A percentile compares a stretch with the other conserved stretches of the same genome.
These are phyloP conservation scores for Ceratosolen solmsi DNA, from an alignment of 1,140 invertebrate species.

Conservation along the genomic window DNA sequence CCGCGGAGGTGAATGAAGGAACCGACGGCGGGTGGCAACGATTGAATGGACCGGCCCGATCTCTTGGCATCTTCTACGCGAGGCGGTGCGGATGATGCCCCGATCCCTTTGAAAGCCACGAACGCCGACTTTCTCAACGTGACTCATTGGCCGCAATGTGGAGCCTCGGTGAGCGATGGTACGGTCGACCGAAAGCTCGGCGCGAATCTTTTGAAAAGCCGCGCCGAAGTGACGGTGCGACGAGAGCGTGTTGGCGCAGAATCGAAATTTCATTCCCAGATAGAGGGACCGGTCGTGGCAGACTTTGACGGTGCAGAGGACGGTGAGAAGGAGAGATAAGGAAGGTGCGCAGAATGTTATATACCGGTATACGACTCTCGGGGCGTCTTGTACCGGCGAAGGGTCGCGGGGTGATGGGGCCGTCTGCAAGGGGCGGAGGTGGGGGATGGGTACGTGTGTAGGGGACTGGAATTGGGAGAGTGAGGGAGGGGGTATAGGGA, in stretches of 20 bases:
- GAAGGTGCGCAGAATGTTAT: conserved; percentile 43
- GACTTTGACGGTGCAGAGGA: neutral
- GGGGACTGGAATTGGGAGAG: neutral
- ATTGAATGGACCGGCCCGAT: neutral
- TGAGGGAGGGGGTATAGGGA: conserved; percentile 1
- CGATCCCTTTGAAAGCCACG: too few relatives aligned
- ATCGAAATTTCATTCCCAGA: conserved; percentile 10
- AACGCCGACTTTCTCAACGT: too few relatives aligned
- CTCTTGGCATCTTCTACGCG: too few relatives aligned
- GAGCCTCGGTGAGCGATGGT: neutral
- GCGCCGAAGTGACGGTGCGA: conserved; percentile 28
- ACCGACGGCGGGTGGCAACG: neutral
- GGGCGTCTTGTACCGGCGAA: neutral
- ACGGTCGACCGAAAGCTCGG: neutral
- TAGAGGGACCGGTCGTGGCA: neutral
- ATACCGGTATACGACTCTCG: conserved; percentile 39
- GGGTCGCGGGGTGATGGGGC: neutral
- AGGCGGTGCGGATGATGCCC: too few relatives aligned
- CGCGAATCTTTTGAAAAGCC: neutral
- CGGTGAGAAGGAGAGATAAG: conserved; percentile 18
- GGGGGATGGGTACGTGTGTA: neutral
- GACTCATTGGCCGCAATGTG: neutral
- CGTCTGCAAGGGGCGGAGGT: neutral
- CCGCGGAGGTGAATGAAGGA: neutral
- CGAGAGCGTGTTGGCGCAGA: neutral